These are phyloP conservation scores for Drosophila fulvimacula DNA, from an alignment of 2,888 invertebrate genomes.

Conservation along the genomic window DNA sequence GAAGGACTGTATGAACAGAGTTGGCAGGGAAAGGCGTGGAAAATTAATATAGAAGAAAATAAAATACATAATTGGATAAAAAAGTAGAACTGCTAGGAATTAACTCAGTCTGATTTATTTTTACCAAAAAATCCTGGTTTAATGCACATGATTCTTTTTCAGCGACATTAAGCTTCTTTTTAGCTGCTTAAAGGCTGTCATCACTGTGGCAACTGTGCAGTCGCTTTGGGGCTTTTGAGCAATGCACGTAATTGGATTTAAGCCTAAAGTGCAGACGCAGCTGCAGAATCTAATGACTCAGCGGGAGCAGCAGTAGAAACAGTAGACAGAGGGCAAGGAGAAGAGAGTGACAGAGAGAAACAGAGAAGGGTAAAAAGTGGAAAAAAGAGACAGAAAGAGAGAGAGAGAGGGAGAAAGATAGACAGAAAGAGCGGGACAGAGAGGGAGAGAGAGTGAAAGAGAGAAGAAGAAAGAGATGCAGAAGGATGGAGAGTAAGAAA, in stretches of 20 bases:
- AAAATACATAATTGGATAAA: too few relatives aligned
- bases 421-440: background rate
- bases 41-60: too few relatives aligned
- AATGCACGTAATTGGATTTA: slow-evolving; percentile 71
- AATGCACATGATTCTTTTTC: background rate
- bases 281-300: slow-evolving; percentile 79
- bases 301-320: slow-evolving; percentile 35
- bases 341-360: background rate
- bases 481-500: background rate
- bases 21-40: background rate
- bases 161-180: background rate
- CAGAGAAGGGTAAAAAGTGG: too few relatives aligned
- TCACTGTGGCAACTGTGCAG: slow-evolving; percentile 6
- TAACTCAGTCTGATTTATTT: too few relatives aligned
- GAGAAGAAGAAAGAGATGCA: background rate
- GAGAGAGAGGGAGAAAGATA: background rate
- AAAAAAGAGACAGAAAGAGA: background rate
- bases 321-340: background rate
- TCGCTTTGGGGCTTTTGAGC: slow-evolving; percentile 62
- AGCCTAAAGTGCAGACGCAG: slow-evolving; percentile 70
- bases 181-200: background rate
- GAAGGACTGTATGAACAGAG: background rate
- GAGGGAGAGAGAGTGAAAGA: background rate
- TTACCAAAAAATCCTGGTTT: too few relatives aligned
- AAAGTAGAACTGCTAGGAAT: too few relatives aligned